A percentile compares a stretch with the other conserved stretches of the same genome.
Conservation (phyloP, 2,888 invertebrate species). For the Seira sanloemensis region DNA sequence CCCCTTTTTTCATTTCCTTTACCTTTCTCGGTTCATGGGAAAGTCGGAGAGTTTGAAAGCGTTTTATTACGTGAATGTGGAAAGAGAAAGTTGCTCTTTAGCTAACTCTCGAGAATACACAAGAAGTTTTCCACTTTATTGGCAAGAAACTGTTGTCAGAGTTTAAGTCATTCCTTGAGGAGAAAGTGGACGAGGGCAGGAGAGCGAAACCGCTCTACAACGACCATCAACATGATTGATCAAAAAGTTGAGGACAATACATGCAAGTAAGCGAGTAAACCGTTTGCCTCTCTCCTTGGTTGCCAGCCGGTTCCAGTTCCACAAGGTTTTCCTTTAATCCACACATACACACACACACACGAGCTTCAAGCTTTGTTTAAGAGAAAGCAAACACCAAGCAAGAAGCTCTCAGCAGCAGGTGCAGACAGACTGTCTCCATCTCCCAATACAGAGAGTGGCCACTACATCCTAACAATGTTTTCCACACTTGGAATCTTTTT, state of each 20-base stretch:
- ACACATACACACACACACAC: neutral
- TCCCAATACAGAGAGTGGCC: neutral
- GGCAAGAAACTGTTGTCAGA: neutral
- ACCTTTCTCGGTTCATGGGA: neutral
- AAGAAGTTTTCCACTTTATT: neutral
- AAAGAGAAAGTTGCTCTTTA: neutral
- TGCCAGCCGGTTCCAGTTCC: constrained; percentile 60
- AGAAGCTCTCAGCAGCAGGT: constrained; percentile 49
- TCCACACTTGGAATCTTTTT: constrained; percentile 17
- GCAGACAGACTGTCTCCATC: constrained; percentile 52
- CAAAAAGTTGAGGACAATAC: constrained; percentile 3
- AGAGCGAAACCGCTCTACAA: neutral
- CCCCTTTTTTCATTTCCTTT: neutral
- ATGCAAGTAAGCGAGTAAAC: neutral
- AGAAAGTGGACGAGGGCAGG: neutral
- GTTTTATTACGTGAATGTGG: neutral
- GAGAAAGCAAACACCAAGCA: neutral
- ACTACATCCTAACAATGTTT: constrained; percentile 24
- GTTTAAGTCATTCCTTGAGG: neutral
- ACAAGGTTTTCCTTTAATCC: constrained; percentile 46
- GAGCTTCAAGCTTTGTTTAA: too few species aligned
- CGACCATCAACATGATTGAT: constrained; percentile 17
- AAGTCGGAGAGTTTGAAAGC: neutral
- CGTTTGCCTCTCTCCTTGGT: constrained; percentile 32
- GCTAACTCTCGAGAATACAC: neutral